Conservation (phyloP, 2,888 invertebrate genomes). For the Axea sp. region DNA sequence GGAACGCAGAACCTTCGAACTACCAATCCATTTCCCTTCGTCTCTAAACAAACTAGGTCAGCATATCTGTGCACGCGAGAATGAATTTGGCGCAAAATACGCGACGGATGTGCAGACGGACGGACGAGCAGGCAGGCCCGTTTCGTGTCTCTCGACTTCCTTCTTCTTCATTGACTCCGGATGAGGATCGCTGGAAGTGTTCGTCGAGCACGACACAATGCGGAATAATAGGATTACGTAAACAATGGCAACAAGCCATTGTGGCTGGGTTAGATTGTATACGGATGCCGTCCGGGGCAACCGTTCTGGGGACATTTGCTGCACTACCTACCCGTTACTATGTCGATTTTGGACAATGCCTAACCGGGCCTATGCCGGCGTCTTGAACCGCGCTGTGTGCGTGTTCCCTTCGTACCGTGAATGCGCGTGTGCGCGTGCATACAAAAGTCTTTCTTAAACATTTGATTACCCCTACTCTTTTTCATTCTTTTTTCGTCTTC, state of each 20-base stretch:
- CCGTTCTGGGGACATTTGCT: slow-evolving; percentile 72
- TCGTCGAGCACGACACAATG: slow-evolving; percentile 74
- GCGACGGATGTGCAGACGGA: slow-evolving; percentile 53
- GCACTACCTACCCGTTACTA: slow-evolving; percentile 71
- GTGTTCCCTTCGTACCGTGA: slow-evolving; percentile 9
- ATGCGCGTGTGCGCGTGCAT: slow-evolving; percentile 39
- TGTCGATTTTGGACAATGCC: slow-evolving; percentile 74
- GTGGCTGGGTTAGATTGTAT: slow-evolving; percentile 67
- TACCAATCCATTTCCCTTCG: not conserved
- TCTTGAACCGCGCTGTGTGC: slow-evolving; percentile 46
- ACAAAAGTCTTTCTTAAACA: slow-evolving; percentile 59
- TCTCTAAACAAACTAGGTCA: slow-evolving; percentile 35
- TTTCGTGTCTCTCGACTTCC: slow-evolving; percentile 61
- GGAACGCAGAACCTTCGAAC: not conserved
- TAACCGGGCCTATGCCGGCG: slow-evolving; percentile 55
- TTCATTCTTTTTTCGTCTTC: slow-evolving; percentile 32
- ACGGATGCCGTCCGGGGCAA: slow-evolving; percentile 45
- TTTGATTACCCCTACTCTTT: slow-evolving; percentile 60
- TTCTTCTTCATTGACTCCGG: slow-evolving; percentile 64
- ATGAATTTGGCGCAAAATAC: slow-evolving; percentile 56
- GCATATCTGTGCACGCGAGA: slow-evolving; percentile 55
- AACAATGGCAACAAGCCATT: slow-evolving; percentile 79
- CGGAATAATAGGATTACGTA: slow-evolving; percentile 79
- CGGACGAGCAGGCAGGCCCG: slow-evolving; percentile 37
- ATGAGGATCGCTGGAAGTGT: slow-evolving; percentile 76